Base-by-base conservation (phyloP, 2,888 invertebrate genomes). In the Cephus nigrinus region DNA sequence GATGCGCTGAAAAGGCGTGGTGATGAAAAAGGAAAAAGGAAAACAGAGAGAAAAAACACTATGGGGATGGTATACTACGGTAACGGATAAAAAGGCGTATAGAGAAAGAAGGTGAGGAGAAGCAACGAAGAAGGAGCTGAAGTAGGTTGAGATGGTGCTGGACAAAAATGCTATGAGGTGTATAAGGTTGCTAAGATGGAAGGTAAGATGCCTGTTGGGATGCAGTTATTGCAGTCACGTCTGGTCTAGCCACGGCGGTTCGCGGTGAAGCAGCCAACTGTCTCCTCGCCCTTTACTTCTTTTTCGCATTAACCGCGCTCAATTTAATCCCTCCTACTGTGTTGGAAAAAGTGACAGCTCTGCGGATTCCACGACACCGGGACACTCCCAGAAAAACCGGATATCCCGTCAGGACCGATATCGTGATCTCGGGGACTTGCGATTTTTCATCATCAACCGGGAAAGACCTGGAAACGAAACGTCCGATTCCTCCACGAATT, bases 151-250 rank as follows among this genome's bases (percentile, higher is more conserved):
- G 71, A 71, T 33, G 33, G 12, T 71, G 33, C 31, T 30, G 31
- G 71, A 71, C 31, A 30, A 30, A 71, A 31, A 71, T 55, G 55
- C 23, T 55, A 55, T 55, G 23, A 55, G 55, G 55, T 55, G 55
- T 15, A 55, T 55, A 55, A 55, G 55, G 55, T 55, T 55, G 55
- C 55, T 55, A 55, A 55, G 55, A 55, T 55, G 55, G 55, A 55
- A 55, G 55, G 23, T 55, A 55, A 55, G 23, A 55, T 55, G 55
- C 55, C 55, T 75, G 76, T 81, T 81, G 76, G 79, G 82, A 82
- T 82, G 81, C 84, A 83, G 81, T 85, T 88, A 87, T 87, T 87
- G 85, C 85, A 85, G 86, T 86, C 88, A 88, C 87, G 87, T 87
- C 83, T 81, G 78, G 76, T 80, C 81, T 79, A 84, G 80, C 82